Evolutionary conservation across 2,113 vertebrate species (phyloP), one percentile per base, ranked within the genome.

Genomic region (Callopanchax toddi): DNA sequence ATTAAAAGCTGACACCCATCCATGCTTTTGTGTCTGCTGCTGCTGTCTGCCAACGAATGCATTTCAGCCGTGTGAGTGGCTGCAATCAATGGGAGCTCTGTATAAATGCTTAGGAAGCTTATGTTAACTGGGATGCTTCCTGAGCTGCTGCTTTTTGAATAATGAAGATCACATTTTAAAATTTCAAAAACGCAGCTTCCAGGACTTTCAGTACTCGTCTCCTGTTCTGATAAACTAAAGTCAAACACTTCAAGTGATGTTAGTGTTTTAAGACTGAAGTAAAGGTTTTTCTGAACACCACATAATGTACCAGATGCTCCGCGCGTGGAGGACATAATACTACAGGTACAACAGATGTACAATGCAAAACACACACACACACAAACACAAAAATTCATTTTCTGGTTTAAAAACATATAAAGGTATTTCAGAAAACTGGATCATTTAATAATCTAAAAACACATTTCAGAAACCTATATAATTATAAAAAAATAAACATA

Each of bases 1-100:
- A 98, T 99, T 98, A 98, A 98, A 98, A 96, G 95, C 96, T 96
- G 96, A 96, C 95, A 95, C 95, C 92, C 90, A 77, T 89, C 84
- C 80, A 60, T 87, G 83, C 84, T 81, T 87, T 88, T 85, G 92
- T 92, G 89, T 89, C 83, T 90, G 91, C 89, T 89, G 79, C 85
- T 83, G 87, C 83, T 79, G 85, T 85, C 90, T 91, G 91, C 91
- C 89, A 89, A 89, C 83, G 86, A 91, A 89, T 80, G 83, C 82
- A 88, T 91, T 89, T 91, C 88, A 90, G 87, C 84, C 61, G 74
- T 86, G 88, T 82, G 85, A 85, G 81, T 81, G 45, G 29, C 82
- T 84, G 82, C 77, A 86, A 86, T 91, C 84, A 67, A 76, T 81
- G 86, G 67, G 23, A 58, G 43, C 67, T 71, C n/a, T 76, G 76